Base-by-base conservation (phyloP, 2,797 vertebrate genomes). In the Xerus rutilus region DNA sequence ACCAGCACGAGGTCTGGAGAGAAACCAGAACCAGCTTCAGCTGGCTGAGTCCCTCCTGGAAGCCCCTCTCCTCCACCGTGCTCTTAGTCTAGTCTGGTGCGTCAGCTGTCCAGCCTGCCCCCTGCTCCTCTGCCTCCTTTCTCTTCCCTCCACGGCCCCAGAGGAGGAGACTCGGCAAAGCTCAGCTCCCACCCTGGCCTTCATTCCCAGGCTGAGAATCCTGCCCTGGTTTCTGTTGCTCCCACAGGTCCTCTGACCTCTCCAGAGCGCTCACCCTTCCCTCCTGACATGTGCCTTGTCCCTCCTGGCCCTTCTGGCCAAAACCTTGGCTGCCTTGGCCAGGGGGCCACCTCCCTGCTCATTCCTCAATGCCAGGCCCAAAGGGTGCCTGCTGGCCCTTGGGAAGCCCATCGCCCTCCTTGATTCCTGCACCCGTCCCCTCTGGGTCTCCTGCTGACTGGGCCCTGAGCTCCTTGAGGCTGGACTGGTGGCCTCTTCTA, bases 141-240 rank as follows among this genome's bases (percentile, higher is more conserved):
- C 43, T 86, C 4, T 14, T 17, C 30, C 32, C 20, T 49, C 82
- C 62, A 25, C 49, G 47, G 30, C 12, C 30, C 32, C 43, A 15
- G 3, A 91, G 14, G 11, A 54, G 30, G 25, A 5, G 7, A 5
- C 59, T 49, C 57, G 17, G 21, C 7, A 35, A 21, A 11, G 12
- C 0, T 0, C 25, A 1, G 4, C 2, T 23, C 35, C 35, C 45
- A 3, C 28, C 3, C 4, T 0, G 7, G 20, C 25, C 0, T n/a
- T 13, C 20, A 39, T 14, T 10, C 8, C 32, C 7, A 0, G 8
- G 49, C 73, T 74, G 23, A 39, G 43, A n/a, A 12, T 32, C 21
- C n/a, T 5, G 23, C 65, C 4, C 1, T 4, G 18, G 7, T 39
- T 62, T 94, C 78, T 28, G 10, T 5, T 21, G 43, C 18, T 47